These are phyloP conservation scores for Steromphala cineraria DNA, from an alignment of 2,888 invertebrate species.

Conservation along the genomic window DNA sequence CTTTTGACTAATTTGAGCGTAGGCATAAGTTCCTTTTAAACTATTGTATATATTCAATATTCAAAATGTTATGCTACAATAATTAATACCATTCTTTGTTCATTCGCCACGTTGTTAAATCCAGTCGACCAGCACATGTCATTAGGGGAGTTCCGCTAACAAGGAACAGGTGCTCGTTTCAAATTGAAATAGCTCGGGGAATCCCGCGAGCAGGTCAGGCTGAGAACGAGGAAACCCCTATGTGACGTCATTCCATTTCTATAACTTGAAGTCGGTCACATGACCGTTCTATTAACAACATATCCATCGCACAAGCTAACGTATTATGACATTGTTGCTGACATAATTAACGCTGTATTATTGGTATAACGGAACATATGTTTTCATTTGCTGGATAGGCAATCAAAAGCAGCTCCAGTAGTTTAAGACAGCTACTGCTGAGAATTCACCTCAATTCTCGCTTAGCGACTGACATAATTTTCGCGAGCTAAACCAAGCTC, in stretches of 20 bases:
- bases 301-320: background rate
- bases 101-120: too few species aligned
- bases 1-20: too few species aligned
- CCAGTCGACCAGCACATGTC: too few species aligned
- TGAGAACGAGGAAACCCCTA: background rate
- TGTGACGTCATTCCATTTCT: background rate
- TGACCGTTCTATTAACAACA: conserved; percentile 1
- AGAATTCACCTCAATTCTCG: background rate
- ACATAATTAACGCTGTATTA: background rate
- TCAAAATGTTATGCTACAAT: too few species aligned
- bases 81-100: too few species aligned
- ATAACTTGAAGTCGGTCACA: background rate
- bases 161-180: background rate
- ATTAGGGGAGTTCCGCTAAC: too few species aligned
- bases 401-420: too few species aligned
- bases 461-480: background rate
- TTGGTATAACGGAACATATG: background rate
- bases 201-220: background rate
- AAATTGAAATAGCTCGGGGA: background rate
- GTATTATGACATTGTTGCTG: background rate
- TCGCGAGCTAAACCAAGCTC: background rate
- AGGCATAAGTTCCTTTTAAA: too few species aligned
- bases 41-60: too few species aligned
- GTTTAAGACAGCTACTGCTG: too few species aligned
- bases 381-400: background rate